Percentiles rank a stretch among this genome's conserved stretches.
Evolutionary conservation across 2,797 vertebrate genomes (phyloP).

Genomic region (Takifugu rubripes): DNA sequence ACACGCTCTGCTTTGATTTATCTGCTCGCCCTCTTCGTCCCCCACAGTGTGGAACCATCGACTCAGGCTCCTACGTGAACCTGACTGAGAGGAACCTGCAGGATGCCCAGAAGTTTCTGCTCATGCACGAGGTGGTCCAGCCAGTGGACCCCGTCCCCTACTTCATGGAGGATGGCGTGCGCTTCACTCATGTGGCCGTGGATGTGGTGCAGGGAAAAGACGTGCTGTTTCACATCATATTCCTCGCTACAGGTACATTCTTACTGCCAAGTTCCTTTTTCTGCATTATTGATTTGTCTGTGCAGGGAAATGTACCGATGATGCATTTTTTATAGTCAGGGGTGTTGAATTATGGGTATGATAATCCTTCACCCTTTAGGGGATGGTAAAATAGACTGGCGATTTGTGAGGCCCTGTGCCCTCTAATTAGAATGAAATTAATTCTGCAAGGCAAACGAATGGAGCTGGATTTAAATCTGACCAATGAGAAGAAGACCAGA

Average conservation of each 20-base stretch:
- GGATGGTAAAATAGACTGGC: too few relatives aligned
- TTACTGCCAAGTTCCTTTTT: too few relatives aligned
- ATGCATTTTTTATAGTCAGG: constrained; percentile 5
- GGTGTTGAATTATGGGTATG: constrained; percentile 21
- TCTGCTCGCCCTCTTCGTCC: constrained; percentile 1
- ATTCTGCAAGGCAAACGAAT: too few relatives aligned
- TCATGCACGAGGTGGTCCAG: constrained; percentile 95
- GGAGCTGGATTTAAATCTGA: too few relatives aligned
- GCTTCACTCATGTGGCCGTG: constrained; percentile 91
- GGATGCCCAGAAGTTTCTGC: constrained; percentile 93
- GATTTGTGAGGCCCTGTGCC: too few relatives aligned
- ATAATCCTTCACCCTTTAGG: too few relatives aligned
- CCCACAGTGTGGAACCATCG: constrained; percentile 88
- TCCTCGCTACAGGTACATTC: constrained; percentile 88
- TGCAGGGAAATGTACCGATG: too few relatives aligned
- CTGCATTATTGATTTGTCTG: too few relatives aligned
- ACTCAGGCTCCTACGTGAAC: constrained; percentile 90
- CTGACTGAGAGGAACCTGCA: constrained; percentile 93
- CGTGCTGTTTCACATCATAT: constrained; percentile 91
- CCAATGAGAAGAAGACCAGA: too few relatives aligned
- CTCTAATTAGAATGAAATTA: too few relatives aligned
- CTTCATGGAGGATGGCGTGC: constrained; percentile 95
- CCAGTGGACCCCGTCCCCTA: constrained; percentile 85
- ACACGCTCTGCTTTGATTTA: background rate
- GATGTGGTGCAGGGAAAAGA: constrained; percentile 96